Conservation (phyloP, 92 coral and sea anemone species). For the Diadumene lineata region DNA sequence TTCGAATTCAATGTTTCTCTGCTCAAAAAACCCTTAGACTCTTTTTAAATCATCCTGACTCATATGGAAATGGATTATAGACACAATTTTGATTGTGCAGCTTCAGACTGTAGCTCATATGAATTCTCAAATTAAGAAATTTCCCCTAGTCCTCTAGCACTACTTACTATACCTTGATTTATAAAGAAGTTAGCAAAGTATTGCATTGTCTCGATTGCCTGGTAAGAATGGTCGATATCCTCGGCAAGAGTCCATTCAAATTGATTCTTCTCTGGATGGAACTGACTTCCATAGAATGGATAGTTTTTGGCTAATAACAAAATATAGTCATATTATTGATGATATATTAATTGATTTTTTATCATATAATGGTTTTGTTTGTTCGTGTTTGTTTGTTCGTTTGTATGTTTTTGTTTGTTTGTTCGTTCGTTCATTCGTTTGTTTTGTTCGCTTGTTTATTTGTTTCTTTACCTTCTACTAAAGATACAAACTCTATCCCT, state of each 20-base stretch:
- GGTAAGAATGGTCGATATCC: slow-evolving; percentile 66
- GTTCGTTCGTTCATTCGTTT: too few relatives aligned
- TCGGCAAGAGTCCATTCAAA: slow-evolving; percentile 79
- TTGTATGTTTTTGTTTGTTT: too few relatives aligned
- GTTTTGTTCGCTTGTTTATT: too few relatives aligned
- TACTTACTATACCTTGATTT: slow-evolving; percentile 84
- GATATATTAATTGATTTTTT: neutral
- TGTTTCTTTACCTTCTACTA: slow-evolving; percentile 72
- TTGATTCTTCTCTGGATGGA: slow-evolving; percentile 90
- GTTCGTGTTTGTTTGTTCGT: too few relatives aligned
- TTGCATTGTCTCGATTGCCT: slow-evolving; percentile 62
- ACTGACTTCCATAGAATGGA: slow-evolving; percentile 83
- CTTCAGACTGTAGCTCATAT: too few relatives aligned
- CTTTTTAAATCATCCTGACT: too few relatives aligned
- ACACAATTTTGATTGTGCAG: too few relatives aligned
- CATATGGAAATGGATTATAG: too few relatives aligned
- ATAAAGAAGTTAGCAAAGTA: slow-evolving; percentile 81
- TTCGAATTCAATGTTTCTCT: too few relatives aligned
- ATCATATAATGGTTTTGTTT: neutral
- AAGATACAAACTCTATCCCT: slow-evolving; percentile 70
- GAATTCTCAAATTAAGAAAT: too few relatives aligned
- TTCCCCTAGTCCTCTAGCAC: too few relatives aligned
- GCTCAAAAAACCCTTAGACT: too few relatives aligned
- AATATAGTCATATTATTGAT: neutral
- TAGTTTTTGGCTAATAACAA: slow-evolving; percentile 17